Percentiles rank a stretch among this genome's conserved stretches.
Conservation (phyloP, 1,140 invertebrate genomes). For the Drosophila santomea region DNA sequence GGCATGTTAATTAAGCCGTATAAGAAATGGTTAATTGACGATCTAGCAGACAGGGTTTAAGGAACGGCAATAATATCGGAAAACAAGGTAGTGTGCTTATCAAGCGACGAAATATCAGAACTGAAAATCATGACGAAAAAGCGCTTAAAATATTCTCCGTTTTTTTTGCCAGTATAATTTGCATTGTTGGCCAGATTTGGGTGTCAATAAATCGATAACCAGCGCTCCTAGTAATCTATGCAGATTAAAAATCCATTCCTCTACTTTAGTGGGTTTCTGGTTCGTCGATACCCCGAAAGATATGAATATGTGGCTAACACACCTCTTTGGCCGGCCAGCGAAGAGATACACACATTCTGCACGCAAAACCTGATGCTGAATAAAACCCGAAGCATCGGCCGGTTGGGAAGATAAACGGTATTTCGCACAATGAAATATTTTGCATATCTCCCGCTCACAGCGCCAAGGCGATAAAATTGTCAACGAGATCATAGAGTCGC, state of each 20-base stretch:
- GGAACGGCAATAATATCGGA: not conserved
- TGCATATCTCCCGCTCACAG: slow-evolving; percentile 76
- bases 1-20: slow-evolving; percentile 41
- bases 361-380: slow-evolving; percentile 31
- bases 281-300: slow-evolving; percentile 1
- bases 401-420: slow-evolving; percentile 65
- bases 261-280: not conserved
- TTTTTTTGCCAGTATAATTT: not conserved
- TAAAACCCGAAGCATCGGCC: slow-evolving; percentile 13
- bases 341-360: slow-evolving; percentile 14
- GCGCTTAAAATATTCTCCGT: too few relatives aligned
- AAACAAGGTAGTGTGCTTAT: slow-evolving; percentile 8
- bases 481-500: slow-evolving; percentile 81
- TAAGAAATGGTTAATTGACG: slow-evolving; percentile 31
- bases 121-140: too few relatives aligned
- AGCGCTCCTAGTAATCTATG: slow-evolving; percentile 26
- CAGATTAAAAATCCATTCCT: slow-evolving; percentile 22
- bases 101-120: not conserved
- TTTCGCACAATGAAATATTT: slow-evolving; percentile 80
- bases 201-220: slow-evolving; percentile 24
- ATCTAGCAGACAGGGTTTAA: slow-evolving; percentile 3
- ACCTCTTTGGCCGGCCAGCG: not conserved
- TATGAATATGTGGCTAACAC: slow-evolving; percentile 17
- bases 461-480: slow-evolving; percentile 78
- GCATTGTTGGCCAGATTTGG: slow-evolving; percentile 2